These are phyloP conservation scores for Poeciliopsis retropinna DNA, from an alignment of 2,113 vertebrate genomes.

Conservation along the genomic window DNA sequence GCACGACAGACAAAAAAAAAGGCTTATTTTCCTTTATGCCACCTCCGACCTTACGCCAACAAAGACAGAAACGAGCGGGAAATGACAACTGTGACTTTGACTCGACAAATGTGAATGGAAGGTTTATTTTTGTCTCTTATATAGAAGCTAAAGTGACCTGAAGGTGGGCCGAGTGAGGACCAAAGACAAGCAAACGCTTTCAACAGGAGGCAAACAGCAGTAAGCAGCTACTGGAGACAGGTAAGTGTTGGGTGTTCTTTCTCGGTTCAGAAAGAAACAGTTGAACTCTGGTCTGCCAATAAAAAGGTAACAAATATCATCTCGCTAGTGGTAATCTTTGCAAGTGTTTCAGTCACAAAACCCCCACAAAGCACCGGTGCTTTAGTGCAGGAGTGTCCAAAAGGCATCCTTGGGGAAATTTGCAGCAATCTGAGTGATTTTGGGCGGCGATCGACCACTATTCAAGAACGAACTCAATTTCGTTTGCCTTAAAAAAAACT, in stretches of 20 bases:
- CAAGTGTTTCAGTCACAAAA: no score
- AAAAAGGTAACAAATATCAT: no score
- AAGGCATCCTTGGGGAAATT: no score
- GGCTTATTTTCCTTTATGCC: conserved; percentile 40
- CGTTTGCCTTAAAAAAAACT: no score
- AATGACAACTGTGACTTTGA: neutral
- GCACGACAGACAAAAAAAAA: conserved; percentile 12
- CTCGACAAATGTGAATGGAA: conserved; percentile 9
- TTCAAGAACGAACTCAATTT: no score
- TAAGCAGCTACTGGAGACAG: neutral
- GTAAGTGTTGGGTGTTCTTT: neutral
- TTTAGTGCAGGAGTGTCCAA: no score
- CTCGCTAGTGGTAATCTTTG: no score
- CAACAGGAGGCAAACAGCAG: conserved; percentile 16
- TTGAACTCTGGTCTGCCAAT: no score
- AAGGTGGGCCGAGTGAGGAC: neutral
- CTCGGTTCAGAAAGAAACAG: no score
- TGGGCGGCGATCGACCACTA: no score
- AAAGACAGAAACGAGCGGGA: conserved; percentile 8
- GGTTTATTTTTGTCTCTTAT: neutral
- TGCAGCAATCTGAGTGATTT: no score
- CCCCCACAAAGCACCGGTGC: no score
- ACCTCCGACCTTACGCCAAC: conserved; percentile 16
- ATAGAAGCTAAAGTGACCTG: neutral
- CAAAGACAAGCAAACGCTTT: neutral